Base-by-base conservation (phyloP, 2,797 vertebrate genomes). In the Ciconia nigra region DNA sequence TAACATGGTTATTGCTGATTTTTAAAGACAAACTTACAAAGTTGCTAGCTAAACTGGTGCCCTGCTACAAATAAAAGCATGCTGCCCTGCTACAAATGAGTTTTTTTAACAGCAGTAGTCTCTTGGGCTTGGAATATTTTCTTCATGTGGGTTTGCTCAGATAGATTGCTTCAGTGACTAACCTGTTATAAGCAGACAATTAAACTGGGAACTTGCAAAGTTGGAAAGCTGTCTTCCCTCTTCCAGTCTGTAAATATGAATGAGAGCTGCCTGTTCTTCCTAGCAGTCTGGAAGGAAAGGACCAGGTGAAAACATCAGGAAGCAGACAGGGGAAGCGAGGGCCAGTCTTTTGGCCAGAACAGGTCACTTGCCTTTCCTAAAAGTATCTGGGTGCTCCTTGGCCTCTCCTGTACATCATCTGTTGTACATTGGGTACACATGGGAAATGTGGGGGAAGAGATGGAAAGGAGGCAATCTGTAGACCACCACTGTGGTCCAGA, bases 361-460 rank as follows among this genome's bases (percentile, higher is more conserved):
- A 0, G 22, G 8, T 79, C 33, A 49, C 29, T 9, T 63, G 24
- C 44, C 39, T 55, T 51, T 55, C 18, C 6, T 51, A 14, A 13
- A 76, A 84, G 25, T 22, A 10, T 31, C 46, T 57, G 29, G 41
- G 57, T 13, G n/a, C 47, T 55, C 13, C 37, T 86, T 77, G 33
- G n/a, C 39, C 11, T 72, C 41, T 54, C 16, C 47, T 15, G n/a
- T n/a, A 5, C 10, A 47, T 26, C 7, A 20, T 31, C n/a, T 52
- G 33, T 41, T 77, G 11, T 35, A 5, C 0, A 0, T 47, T 55
- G 39, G 17, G 8, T 18, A 28, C 29, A 3, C 1, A 5, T 15
- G 21, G 18, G 18, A 51, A 55, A 26, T 11, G 9, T 1, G 7
- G 9, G 19, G 24, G 17, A 41, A 24, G 31, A n/a, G 15, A 26